phyloP scores from a whole-genome alignment of 1,140 invertebrate genomes.

The Drosophila jambulina region DNA sequence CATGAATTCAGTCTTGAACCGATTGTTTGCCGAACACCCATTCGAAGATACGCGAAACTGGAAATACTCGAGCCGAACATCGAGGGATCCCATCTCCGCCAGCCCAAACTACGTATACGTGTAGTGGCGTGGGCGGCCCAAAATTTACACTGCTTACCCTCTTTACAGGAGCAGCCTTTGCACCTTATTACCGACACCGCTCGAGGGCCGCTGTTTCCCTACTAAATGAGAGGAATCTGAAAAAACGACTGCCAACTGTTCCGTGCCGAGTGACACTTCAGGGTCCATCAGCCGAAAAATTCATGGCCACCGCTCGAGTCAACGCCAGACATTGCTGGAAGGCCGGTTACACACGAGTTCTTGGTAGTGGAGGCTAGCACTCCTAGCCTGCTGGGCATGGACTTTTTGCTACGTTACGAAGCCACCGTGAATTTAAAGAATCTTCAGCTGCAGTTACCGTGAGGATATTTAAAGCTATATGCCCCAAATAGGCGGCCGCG shows the following conservation, averaged over 20 bases:
- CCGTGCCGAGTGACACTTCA: slow-evolving; percentile 1
- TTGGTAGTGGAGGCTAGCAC: no score
- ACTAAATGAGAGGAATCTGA: neutral
- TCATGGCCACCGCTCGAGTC: neutral
- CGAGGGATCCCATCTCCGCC: no score
- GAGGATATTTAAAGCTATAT: neutral
- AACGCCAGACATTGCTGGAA: neutral
- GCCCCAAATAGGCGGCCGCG: neutral
- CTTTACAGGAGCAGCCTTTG: neutral
- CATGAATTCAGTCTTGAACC: neutral
- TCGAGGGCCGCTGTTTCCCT: neutral
- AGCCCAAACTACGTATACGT: neutral
- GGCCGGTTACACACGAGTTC: neutral
- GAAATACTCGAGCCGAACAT: neutral
- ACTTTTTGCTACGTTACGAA: neutral
- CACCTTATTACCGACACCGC: neutral
- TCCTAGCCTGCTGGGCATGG: no score
- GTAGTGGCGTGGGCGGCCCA: neutral
- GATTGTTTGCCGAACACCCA: slow-evolving; percentile 3
- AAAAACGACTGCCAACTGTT: neutral
- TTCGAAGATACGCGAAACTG: neutral
- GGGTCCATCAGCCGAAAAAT: neutral
- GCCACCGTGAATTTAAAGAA: neutral
- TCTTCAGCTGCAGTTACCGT: neutral
- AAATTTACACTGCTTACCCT: neutral